These are phyloP conservation scores for Pontoporia blainvillei DNA, from an alignment of 2,113 vertebrate genomes.

Conservation along the genomic window DNA sequence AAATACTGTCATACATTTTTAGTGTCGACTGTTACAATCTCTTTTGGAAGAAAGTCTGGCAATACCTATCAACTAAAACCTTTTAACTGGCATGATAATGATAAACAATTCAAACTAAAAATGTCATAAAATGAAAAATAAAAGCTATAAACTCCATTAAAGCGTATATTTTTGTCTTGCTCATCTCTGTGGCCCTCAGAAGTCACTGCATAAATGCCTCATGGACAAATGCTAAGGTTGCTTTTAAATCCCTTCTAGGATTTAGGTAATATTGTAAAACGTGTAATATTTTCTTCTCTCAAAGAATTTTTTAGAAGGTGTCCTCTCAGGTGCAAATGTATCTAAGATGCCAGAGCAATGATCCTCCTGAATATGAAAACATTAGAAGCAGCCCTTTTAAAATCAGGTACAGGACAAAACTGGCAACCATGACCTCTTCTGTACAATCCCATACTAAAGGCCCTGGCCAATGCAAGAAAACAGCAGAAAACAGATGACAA, in stretches of 20 bases:
- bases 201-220: background rate
- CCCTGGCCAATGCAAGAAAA: background rate
- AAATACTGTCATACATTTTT: background rate
- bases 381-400: background rate
- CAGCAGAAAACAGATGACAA: background rate
- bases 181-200: background rate
- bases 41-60: background rate
- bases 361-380: background rate
- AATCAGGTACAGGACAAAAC: conserved; percentile 5
- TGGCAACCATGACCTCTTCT: background rate
- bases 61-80: background rate
- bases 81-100: background rate
- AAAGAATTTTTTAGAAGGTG: background rate
- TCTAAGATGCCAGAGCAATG: background rate
- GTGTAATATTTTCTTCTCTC: background rate
- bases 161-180: background rate
- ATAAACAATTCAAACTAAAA: background rate
- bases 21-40: background rate
- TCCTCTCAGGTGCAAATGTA: background rate
- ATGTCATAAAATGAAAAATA: background rate
- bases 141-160: background rate
- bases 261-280: too few species aligned
- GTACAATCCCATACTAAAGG: background rate
- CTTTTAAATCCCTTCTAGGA: background rate
- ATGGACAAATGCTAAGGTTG: background rate